Evolutionary conservation across 2,888 invertebrate species (phyloP), one percentile per base, ranked within the genome.

Genomic region (Ichneumoninae sp.): DNA sequence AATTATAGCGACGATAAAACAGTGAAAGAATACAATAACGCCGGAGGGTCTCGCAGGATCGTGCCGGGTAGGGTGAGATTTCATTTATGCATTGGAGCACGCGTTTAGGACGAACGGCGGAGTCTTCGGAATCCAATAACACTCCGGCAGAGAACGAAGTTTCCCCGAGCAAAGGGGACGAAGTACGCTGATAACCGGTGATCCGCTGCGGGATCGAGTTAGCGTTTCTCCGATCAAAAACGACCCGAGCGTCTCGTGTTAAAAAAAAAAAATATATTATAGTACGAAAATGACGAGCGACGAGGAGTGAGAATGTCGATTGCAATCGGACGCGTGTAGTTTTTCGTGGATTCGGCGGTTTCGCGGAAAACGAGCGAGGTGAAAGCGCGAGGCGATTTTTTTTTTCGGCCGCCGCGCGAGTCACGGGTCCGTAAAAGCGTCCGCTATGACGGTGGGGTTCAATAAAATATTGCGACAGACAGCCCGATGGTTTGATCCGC

Each of bases 401-500:
- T 54, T 57, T 57, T 57, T 13, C 60, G 22, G 47, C 22, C 8
- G 26, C 1, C n/a, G 16, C 50, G n/a, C 73, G 36, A 57, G 44
- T 78, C 75, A 44, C 70, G 36, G 78, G 52, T 87, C 88, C 88
- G 86, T 82, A 79, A 85, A 81, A 74, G 87, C 88, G 86, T 83
- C 63, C 87, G 77, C 79, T 68, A 81, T 89, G 88, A 90, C 3
- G 89, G 89, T 90, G 89, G 88, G 89, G 90, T 92, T 90, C 91
- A 91, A 92, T 92, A 92, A 91, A 92, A 91, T 90, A 92, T 90
- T 89, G 90, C 90, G 89, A 90, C 91, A 88, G 91, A 86, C 88
- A 88, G 87, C 75, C 87, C 84, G 50, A 84, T 22, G 30, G 60
- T 47, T 69, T 69, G 40, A 77, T 68, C 77, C 70, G 71, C 36